phyloP scores from a whole-genome alignment of 1,140 invertebrate genomes.

The Micrasema minimum region DNA sequence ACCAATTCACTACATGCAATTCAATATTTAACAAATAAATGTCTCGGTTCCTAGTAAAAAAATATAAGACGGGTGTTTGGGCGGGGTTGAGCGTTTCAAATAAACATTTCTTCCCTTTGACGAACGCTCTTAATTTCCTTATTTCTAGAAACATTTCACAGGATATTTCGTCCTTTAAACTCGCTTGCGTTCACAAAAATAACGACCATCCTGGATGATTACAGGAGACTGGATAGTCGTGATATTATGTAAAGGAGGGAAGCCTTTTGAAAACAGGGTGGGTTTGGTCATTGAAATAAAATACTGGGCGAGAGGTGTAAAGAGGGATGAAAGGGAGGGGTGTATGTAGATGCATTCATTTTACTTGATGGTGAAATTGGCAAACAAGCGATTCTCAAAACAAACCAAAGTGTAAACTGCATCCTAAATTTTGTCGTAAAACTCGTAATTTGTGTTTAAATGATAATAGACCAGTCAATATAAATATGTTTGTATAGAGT shows the following conservation, averaged over 20 bases:
- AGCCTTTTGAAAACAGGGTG: constrained; percentile 43
- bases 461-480: too few species aligned
- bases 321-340: background rate
- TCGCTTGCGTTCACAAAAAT: constrained; percentile 67
- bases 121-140: constrained; percentile 9
- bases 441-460: too few species aligned
- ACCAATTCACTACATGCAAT: too few species aligned
- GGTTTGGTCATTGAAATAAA: constrained; percentile 45
- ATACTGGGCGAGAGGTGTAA: constrained; percentile 9
- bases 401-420: too few species aligned
- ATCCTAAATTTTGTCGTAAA: too few species aligned
- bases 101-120: constrained; percentile 21
- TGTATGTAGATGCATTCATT: constrained; percentile 16
- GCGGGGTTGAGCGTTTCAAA: constrained; percentile 8
- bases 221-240: constrained; percentile 40
- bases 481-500: too few species aligned
- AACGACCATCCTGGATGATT: constrained; percentile 57
- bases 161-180: constrained; percentile 52
- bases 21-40: too few species aligned
- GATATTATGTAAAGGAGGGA: constrained; percentile 49
- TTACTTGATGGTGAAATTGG: constrained; percentile 14
- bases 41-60: constrained; percentile 6
- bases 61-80: background rate
- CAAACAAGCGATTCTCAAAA: constrained; percentile 16
- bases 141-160: background rate